Base-by-base conservation (phyloP, 2,888 invertebrate species). In the Nemotelus pantherinus region DNA sequence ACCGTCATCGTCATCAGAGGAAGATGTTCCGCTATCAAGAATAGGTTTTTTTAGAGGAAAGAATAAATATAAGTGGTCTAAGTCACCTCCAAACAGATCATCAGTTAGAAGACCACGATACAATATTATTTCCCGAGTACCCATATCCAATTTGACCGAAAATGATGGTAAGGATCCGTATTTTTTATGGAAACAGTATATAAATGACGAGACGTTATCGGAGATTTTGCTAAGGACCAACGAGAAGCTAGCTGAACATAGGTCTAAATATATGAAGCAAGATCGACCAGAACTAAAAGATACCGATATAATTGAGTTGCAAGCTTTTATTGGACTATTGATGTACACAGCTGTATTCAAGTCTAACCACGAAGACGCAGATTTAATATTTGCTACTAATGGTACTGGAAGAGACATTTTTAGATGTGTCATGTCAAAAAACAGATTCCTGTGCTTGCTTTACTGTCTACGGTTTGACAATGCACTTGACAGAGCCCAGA, bases 341-440 rank as follows among this genome's bases (percentile, higher is more conserved):
- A 70, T 79, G 58, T 81, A 80, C 53, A 67, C 78, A 74, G 55
- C 77, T 5, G 80, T 79, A 45, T 80, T 80, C 60, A 80, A 80
- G 63, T 80, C 78, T 55, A 81, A 80, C 72, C 78, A 79, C 72
- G 80, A 79, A 77, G 74, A 76, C 77, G 60, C 67, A 64, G 39
- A 68, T 74, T 75, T 64, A 43, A 63, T 79, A 39, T 80, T 79
- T 75, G 74, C 77, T 50, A 81, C 79, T 45, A 79, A 81, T 80
- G 79, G 79, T 72, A 79, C 80, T n/a, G 79, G 80, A 41, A 74
- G 80, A 79, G 74, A 80, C 76, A 71, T 80, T 67, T 81, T 78
- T 68, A 68, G 78, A 55, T 72, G 79, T 67, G 71, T 65, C 10
- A 79, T 79, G 77, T 78, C 78, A 45, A 60, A 75, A 67, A 41